phyloP scores from a whole-genome alignment of 2,113 vertebrate genomes.

The Cariama cristata region DNA sequence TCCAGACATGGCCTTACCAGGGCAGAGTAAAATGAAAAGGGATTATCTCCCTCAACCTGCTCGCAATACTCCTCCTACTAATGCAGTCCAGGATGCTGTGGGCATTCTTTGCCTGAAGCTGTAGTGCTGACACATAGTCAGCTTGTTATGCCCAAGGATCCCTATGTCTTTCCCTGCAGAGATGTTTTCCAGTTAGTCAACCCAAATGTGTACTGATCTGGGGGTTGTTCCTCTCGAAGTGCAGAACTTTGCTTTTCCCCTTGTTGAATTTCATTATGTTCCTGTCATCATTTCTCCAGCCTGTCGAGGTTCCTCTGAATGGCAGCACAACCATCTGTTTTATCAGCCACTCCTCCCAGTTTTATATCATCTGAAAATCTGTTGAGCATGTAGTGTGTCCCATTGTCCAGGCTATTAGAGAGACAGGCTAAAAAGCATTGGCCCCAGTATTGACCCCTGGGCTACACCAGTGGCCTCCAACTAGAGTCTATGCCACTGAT shows the following conservation, averaged over 20 bases:
- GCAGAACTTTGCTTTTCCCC: background rate
- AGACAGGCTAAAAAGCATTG: background rate
- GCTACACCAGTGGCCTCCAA: background rate
- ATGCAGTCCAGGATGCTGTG: background rate
- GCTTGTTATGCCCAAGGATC: background rate
- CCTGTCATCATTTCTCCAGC: background rate
- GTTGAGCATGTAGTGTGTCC: background rate
- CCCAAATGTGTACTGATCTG: background rate
- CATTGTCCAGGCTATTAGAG: background rate
- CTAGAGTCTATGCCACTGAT: background rate
- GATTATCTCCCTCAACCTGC: background rate
- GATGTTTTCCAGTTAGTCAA: background rate
- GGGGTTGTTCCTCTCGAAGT: background rate
- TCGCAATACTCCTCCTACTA: background rate
- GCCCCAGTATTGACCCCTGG: rapidly evolving
- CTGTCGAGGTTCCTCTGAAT: background rate
- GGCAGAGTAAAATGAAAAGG: background rate
- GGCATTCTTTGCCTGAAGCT: background rate
- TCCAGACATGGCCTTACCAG: background rate
- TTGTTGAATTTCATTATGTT: background rate
- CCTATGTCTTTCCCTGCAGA: background rate
- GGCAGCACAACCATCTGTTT: too few species aligned
- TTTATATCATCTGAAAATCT: background rate
- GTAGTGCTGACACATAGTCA: too few species aligned
- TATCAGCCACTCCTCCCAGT: background rate